A percentile compares a stretch with the other conserved stretches of the same genome.
These are phyloP conservation scores for Lepidothrix coronata DNA, from an alignment of 2,113 vertebrate genomes.

Conservation along the genomic window DNA sequence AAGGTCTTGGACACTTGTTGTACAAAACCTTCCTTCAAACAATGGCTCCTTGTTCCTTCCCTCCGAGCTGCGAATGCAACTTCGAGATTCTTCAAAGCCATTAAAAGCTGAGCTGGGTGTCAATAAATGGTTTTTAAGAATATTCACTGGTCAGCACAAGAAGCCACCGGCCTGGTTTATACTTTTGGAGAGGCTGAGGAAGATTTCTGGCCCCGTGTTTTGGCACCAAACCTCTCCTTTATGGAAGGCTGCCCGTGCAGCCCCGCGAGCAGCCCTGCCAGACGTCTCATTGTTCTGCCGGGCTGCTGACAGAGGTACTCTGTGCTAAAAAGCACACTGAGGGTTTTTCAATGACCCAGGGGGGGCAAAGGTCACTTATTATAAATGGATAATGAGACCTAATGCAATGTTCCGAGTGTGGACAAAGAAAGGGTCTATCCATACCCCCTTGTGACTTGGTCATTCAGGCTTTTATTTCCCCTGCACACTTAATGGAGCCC, in stretches of 20 bases:
- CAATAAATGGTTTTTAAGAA: not conserved
- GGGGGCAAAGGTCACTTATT: slow-evolving; percentile 82
- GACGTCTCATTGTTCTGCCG: slow-evolving; percentile 72
- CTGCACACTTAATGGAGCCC: slow-evolving; percentile 84
- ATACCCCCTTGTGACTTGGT: slow-evolving; percentile 82
- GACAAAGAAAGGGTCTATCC: slow-evolving; percentile 82
- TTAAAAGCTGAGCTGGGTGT: not conserved
- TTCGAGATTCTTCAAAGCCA: not conserved
- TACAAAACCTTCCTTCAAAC: slow-evolving; percentile 30
- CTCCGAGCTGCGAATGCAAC: not conserved
- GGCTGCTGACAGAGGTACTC: slow-evolving; percentile 78
- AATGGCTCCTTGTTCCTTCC: slow-evolving; percentile 43
- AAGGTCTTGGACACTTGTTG: slow-evolving; percentile 56
- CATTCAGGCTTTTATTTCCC: slow-evolving; percentile 84
- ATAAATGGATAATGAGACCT: slow-evolving; percentile 89
- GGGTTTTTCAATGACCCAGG: slow-evolving; percentile 79
- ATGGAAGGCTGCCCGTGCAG: slow-evolving; percentile 60
- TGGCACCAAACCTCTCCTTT: slow-evolving; percentile 52
- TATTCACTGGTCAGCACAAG: not conserved
- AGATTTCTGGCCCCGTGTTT: slow-evolving; percentile 33
- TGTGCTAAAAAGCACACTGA: slow-evolving; percentile 79
- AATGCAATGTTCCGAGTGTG: slow-evolving; percentile 81
- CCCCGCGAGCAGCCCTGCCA: slow-evolving; percentile 54
- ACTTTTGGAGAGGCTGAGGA: slow-evolving; percentile 1
- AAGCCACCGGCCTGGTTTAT: not conserved